Base-by-base conservation (phyloP, 2,797 vertebrate genomes). In the Sebastes miniatus region DNA sequence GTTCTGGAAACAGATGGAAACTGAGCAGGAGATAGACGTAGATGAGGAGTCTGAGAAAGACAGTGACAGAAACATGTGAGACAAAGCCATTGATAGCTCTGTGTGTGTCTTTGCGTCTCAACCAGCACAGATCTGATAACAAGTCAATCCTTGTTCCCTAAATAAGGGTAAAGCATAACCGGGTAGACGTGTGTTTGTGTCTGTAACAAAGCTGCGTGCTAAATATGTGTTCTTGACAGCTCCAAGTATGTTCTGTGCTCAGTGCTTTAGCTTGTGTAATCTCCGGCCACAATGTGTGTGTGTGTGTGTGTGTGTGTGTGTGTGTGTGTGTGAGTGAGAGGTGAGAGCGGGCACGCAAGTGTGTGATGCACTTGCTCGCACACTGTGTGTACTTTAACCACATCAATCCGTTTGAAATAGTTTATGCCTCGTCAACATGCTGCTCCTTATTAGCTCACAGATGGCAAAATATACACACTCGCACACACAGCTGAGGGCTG, bases 391-490 rank as follows among this genome's bases (percentile, higher is more conserved):
- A 84, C 78, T 84, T 88, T 72, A 87, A 81, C 81, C 85, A 77
- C 88, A 84, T 25, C 74, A 54, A 63, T 25, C 75, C 72, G 74
- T 88, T 83, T 32, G 67, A 91, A 90, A 87, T 86, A 87, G 73
- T 76, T 87, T 73, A 77, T 81, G 80, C 80, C 10, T 72, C 56
- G 77, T 90, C 84, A 86, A 83, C 79, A 82, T 79, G 71, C 83
- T 87, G 92, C 81, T 87, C 77, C 80, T 86, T 92, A 93, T 92
- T 92, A 85, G 89, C 68, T 81, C 88, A 90, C 87, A 94, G 86
- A 93, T 88, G 82, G 70, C 63, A 84, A 85, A 72, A 85, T 63
- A 73, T 57, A 80, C 86, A 70, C 43, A 43, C 39, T 43, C 54
- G 12, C 70, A 59, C 74, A 54, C 58, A 62, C 59, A 70, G 50